Percentiles rank a stretch among this genome's conserved stretches.
phyloP scores from a whole-genome alignment of 1,140 invertebrate genomes.

The Formica selysi region DNA sequence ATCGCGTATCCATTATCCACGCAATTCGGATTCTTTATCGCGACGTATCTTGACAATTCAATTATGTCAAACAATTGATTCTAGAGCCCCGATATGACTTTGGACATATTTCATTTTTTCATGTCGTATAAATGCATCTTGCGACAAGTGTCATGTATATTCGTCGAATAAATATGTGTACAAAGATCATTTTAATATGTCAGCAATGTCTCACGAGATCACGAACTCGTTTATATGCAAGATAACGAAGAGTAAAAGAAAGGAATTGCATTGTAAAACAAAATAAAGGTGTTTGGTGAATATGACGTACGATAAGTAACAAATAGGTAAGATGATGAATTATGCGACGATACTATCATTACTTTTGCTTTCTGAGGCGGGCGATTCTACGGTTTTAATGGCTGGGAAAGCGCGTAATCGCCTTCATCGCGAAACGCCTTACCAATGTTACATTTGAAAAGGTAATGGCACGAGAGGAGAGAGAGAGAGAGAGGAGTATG shows the following conservation, averaged over 20 bases:
- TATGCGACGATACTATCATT: conserved; percentile 54
- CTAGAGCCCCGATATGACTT: not conserved
- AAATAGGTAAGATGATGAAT: conserved; percentile 53
- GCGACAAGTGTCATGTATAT: not conserved
- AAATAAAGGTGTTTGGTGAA: conserved; percentile 49
- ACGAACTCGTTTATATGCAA: not conserved
- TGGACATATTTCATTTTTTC: not conserved
- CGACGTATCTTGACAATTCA: not conserved
- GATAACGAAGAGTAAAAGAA: not conserved
- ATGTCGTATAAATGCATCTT: not conserved
- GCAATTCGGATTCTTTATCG: conserved; percentile 1
- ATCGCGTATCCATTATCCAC: conserved; percentile 1
- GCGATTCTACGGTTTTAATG: conserved; percentile 54
- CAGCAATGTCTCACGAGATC: not conserved
- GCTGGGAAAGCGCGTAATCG: conserved; percentile 60
- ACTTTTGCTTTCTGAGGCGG: conserved; percentile 57
- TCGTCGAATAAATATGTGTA: not conserved
- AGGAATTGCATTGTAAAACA: conserved; percentile 28
- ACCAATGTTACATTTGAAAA: conserved; percentile 64
- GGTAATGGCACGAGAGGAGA: conserved; percentile 40
- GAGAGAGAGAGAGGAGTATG: conserved; percentile 4
- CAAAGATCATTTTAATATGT: not conserved
- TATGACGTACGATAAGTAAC: conserved; percentile 48
- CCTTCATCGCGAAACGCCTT: conserved; percentile 62
- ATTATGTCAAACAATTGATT: conserved; percentile 7